Evolutionary conservation across 2,113 vertebrate species (phyloP).

Genomic region (Pollachius pollachius): DNA sequence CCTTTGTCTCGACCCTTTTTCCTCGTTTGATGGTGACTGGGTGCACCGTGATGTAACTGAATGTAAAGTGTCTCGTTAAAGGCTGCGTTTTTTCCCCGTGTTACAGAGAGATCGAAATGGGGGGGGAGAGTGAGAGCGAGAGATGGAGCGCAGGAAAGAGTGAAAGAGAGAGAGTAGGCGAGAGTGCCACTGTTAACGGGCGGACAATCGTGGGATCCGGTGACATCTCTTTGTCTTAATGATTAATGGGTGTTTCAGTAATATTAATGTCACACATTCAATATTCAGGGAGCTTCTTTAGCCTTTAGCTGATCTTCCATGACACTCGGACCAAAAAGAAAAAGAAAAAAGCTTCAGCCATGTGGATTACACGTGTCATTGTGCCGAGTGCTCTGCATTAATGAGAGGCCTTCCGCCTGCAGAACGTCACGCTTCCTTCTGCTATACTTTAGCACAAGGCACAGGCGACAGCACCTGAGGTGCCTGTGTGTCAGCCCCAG

Average conservation of each 20-base stretch:
- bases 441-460: too few relatives aligned
- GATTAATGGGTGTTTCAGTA: constrained; percentile 14
- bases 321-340: background rate
- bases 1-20: constrained; percentile 17
- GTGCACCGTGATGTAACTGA: background rate
- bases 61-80: background rate
- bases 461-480: too few relatives aligned
- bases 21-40: constrained; percentile 1
- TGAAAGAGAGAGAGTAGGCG: too few relatives aligned
- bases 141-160: background rate
- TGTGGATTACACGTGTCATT: background rate
- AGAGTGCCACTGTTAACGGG: background rate
- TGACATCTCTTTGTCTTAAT: constrained; percentile 8
- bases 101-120: too few relatives aligned
- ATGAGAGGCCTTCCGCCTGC: background rate
- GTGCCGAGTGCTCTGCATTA: background rate
- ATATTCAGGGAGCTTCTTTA: constrained; percentile 11
- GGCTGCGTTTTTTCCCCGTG: background rate
- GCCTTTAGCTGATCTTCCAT: background rate
- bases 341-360: background rate
- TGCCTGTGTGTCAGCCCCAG: background rate
- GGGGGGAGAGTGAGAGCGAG: background rate
- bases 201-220: background rate
- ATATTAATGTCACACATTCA: constrained; percentile 13
- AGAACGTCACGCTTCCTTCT: too few relatives aligned